These are phyloP conservation scores for Sciurus vulgaris DNA, from an alignment of 2,797 vertebrate genomes.

Conservation along the genomic window DNA sequence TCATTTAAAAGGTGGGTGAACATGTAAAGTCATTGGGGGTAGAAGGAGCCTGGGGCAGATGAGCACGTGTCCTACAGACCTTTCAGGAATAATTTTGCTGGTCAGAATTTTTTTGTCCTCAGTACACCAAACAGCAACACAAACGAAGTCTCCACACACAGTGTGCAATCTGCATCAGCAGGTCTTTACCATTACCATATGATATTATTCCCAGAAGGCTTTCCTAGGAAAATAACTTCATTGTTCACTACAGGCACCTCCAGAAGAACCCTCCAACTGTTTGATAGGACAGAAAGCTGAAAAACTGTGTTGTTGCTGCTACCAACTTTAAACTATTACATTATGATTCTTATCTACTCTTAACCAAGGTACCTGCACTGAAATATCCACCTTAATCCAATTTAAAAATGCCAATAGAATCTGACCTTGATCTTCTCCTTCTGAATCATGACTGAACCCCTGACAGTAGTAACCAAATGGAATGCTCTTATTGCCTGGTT, in stretches of 20 bases:
- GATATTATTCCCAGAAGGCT: neutral
- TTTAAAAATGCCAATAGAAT: neutral
- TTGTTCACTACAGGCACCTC: neutral
- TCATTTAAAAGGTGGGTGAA: neutral
- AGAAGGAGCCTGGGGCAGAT: neutral
- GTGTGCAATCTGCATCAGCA: accelerated
- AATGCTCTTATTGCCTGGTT: neutral
- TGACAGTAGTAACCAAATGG: neutral
- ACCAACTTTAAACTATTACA: neutral
- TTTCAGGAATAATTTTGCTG: neutral
- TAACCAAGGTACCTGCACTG: neutral
- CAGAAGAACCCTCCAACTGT: neutral
- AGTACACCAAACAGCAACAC: neutral
- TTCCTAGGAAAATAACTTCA: neutral
- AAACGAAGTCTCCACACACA: neutral
- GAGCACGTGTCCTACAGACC: neutral
- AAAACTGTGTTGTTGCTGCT: neutral
- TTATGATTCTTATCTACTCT: neutral
- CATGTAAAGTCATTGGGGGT: neutral
- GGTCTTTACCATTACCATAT: no score
- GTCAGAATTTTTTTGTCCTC: neutral
- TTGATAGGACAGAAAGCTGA: no score
- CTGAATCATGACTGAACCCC: neutral
- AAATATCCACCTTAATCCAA: neutral
- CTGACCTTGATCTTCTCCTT: neutral